Evolutionary conservation across 30 jellyfish, hydroid and myxozoan genomes (phyloP).

Genomic region (Phacellophora camtschatica): DNA sequence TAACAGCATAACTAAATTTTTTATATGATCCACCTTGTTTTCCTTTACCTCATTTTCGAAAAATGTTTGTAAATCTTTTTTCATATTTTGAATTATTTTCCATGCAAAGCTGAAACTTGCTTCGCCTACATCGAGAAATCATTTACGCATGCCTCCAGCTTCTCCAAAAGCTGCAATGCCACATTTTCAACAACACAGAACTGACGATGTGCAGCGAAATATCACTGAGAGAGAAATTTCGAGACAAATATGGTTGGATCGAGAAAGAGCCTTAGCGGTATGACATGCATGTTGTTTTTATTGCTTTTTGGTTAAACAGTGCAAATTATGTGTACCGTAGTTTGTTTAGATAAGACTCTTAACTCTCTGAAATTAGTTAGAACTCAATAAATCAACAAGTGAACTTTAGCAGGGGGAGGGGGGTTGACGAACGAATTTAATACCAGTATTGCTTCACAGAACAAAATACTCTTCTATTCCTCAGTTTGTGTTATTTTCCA

Average conservation of each 20-base stretch:
- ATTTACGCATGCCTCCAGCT: background rate
- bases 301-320: background rate
- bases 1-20: no score
- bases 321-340: background rate
- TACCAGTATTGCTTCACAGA: no score
- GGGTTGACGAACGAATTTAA: no score
- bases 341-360: no score
- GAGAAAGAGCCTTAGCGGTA: constrained; percentile 65
- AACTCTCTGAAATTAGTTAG: no score
- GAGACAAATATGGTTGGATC: constrained; percentile 77
- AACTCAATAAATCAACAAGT: no score
- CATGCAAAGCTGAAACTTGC: constrained; percentile 5
- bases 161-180: constrained; percentile 1
- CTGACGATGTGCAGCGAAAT: background rate
- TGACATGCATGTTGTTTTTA: background rate
- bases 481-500: no score
- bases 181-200: background rate
- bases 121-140: constrained; percentile 13
- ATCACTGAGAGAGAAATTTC: constrained; percentile 64
- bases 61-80: no score
- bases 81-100: background rate
- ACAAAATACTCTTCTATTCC: no score
- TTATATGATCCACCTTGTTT: no score
- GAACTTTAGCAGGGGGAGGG: no score
- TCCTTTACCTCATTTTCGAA: no score